These are phyloP conservation scores for Morinoia aosen DNA, from an alignment of 2,888 invertebrate species.

Conservation along the genomic window DNA sequence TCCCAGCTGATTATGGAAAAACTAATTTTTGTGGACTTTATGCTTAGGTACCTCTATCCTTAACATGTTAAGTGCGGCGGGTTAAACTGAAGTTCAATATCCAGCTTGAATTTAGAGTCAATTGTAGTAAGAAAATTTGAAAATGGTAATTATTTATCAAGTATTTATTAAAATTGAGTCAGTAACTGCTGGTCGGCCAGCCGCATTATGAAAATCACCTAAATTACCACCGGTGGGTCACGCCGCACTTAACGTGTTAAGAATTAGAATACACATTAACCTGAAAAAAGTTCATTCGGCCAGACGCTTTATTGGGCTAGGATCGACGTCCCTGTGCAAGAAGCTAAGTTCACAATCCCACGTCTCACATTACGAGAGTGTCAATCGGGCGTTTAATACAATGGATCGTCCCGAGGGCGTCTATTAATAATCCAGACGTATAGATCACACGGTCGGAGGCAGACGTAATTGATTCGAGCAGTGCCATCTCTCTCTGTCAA, in stretches of 20 bases:
- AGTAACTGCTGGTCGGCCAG: too few relatives aligned
- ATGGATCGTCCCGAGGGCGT: neutral
- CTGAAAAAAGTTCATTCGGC: neutral
- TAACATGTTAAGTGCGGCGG: too few relatives aligned
- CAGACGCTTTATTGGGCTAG: neutral
- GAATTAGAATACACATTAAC: too few relatives aligned
- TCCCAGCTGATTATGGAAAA: neutral
- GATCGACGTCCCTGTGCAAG: neutral
- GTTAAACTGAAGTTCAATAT: too few relatives aligned
- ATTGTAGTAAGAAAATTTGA: too few relatives aligned
- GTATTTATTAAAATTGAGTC: too few relatives aligned
- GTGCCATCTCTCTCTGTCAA: conserved; percentile 39
- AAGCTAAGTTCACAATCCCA: neutral
- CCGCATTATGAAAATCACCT: too few relatives aligned
- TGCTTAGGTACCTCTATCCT: neutral
- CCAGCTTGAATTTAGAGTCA: too few relatives aligned
- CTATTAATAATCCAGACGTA: neutral
- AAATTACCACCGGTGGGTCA: too few relatives aligned
- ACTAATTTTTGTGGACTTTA: neutral
- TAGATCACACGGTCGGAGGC: neutral
- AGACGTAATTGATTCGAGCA: conserved; percentile 24
- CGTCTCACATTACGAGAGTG: neutral
- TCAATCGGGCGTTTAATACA: neutral
- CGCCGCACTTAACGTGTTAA: too few relatives aligned
- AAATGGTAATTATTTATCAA: too few relatives aligned